Evolutionary conservation across 2,888 invertebrate species (phyloP), one percentile per base, ranked within the genome.

Genomic region (Sinentomon sp.): DNA sequence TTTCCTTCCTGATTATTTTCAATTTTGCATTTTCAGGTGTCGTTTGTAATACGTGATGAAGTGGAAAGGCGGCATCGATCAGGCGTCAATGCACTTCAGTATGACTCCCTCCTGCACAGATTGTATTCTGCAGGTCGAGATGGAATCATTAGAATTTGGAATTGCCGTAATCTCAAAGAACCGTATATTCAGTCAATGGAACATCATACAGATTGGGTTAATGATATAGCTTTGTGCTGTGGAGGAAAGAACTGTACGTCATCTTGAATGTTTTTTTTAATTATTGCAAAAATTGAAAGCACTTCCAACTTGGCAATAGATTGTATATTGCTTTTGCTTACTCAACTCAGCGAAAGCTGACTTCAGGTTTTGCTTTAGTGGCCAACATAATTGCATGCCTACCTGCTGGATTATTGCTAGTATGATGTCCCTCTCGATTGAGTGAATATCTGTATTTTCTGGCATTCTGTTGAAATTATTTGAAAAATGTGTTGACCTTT

Each of bases 131-230:
- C 92, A 43, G 89, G 92, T 31, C 64, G 92, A 37, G 97, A 97
- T 59, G 85, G 89, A 33, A 87, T 94, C 48, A 87, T 97, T 46
- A 64, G 97, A 49, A 85, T 76, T 46, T 85, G 80, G 72, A 72
- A 77, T 52, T 65, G 68, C 36, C 49, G 49, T 30, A 59, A 57
- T 40, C 52, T 55, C 39, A 62, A 68, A 52, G 74, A 77, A 41
- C 68, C 67, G 32, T 92, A 85, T 50, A 64, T 83, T 38, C 80
- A 85, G 50, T 85, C 89, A 19, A 85, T 99, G 87, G 94, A 97
- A 53, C 94, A 97, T 55, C 97, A 97, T 53, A 94, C 92, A 3
- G 97, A 97, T 55, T 97, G 97, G 97, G 92, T 97, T 30, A 97
- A 97, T 56, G 97, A 97, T 56, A 85, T 99, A 50, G 78, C 94